Base-by-base conservation (phyloP, 2,888 invertebrate genomes). In the Pyrrhosoma nymphula region DNA sequence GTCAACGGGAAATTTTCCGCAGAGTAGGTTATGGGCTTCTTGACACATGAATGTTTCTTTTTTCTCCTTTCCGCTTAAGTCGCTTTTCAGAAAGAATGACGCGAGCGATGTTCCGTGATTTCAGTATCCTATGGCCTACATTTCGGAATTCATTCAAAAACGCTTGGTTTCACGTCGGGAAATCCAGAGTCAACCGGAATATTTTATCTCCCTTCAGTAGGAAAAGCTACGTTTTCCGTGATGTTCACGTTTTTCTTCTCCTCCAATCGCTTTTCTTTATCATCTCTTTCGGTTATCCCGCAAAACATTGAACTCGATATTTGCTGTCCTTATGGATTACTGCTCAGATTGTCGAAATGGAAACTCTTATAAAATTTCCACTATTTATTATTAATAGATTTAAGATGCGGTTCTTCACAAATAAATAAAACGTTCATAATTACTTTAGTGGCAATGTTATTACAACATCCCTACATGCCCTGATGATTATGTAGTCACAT, bases 1-100 rank as follows among this genome's bases (percentile, higher is more conserved):
- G 82, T 82, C 82, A 82, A 82, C 82, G 82, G 82, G 82, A 82
- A 82, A 82, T 26, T 82, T 82, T 82, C 82, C 82, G 82, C 82
- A 35, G 82, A 82, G 82, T 82, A 82, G 82, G 82, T 35, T 82
- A 82, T 82, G 82, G 82, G 82, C 82, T 35, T 82, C 82, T 82
- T 82, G 82, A 82, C 82, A 35, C 82, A 35, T 82, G 82, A 47
- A 10, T 14, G 82, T 82, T 82, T n/a, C n/a, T 69, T 69, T 60
- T 18, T 82, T 82, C 35, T 82, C n/a, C 16, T 75, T 30, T 75
- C n/a, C 30, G 82, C 82, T 82, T 26, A 35, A 82, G 35, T 82
- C 82, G 23, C 82, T 82, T 82, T 82, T 82, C 82, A 82, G 82
- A 82, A 82, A 82, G 82, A 82, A 82, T 82, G 82, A 82, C 82